phyloP scores from a whole-genome alignment of 2,888 invertebrate species.

The Pediacus dermestoides region DNA sequence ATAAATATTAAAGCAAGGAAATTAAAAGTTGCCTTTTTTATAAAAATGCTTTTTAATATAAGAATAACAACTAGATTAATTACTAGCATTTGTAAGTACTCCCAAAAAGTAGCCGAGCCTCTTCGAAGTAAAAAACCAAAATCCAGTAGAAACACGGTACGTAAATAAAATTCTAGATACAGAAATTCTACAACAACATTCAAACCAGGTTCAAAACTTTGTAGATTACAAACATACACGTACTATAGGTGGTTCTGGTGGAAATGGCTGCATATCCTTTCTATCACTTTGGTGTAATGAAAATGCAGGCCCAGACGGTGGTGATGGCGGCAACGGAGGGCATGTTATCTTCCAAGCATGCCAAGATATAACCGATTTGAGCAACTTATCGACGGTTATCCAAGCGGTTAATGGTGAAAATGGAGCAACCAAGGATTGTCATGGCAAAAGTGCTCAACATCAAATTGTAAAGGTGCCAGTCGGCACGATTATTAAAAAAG shows the following conservation, averaged over 20 bases:
- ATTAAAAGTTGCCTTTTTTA: no score
- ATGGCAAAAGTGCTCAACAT: constrained; percentile 78
- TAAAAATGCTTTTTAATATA: no score
- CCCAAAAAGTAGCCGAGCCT: constrained; percentile 42
- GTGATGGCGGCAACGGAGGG: constrained; percentile 94
- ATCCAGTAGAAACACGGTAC: constrained; percentile 48
- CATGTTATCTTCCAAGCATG: constrained; percentile 85
- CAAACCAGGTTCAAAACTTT: constrained; percentile 52
- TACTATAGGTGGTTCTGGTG: constrained; percentile 82
- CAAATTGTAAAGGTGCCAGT: constrained; percentile 72
- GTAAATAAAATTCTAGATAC: constrained; percentile 14
- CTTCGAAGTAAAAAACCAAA: constrained; percentile 51
- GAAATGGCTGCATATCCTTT: constrained; percentile 89
- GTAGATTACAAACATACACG: constrained; percentile 67
- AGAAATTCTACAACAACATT: constrained; percentile 1
- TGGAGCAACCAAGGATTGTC: constrained; percentile 68
- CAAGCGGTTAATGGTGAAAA: constrained; percentile 68
- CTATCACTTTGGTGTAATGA: constrained; percentile 78
- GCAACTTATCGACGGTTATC: constrained; percentile 59
- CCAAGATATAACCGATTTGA: constrained; percentile 65
- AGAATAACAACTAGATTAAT: no score
- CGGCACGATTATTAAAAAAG: constrained; percentile 69
- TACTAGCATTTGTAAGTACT: no score
- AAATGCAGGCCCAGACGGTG: constrained; percentile 91
- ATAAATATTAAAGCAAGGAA: no score